These are phyloP conservation scores for Himalopsyche phryganea DNA, from an alignment of 1,140 invertebrate species.

Conservation along the genomic window DNA sequence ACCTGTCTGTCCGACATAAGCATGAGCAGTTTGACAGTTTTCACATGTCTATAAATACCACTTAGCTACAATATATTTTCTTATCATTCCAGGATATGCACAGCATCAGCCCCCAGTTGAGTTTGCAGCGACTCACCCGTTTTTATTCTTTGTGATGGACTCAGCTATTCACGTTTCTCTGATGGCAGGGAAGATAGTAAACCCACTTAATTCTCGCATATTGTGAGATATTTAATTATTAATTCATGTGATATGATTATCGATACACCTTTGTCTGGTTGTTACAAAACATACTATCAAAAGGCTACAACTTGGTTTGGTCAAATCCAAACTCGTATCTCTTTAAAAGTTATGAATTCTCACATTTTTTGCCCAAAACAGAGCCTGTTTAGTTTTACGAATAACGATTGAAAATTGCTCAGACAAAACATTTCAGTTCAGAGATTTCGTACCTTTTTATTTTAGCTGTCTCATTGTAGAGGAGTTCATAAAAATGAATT, in stretches of 20 bases:
- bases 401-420: too few species aligned
- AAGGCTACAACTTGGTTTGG: not conserved
- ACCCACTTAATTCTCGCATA: conserved; percentile 75
- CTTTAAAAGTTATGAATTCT: not conserved
- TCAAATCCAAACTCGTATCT: not conserved
- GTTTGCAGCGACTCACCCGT: conserved; percentile 73
- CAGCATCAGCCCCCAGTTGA: conserved; percentile 55
- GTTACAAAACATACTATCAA: not conserved
- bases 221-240: conserved; percentile 36
- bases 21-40: too few species aligned
- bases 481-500: too few species aligned
- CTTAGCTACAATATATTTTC: too few species aligned
- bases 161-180: conserved; percentile 69
- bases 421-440: too few species aligned
- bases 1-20: too few species aligned
- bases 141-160: conserved; percentile 79
- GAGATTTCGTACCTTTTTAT: too few species aligned
- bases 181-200: conserved; percentile 75
- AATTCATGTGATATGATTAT: too few species aligned
- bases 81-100: conserved; percentile 43
- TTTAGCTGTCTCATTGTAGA: too few species aligned
- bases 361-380: too few species aligned
- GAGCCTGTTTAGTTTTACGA: too few species aligned
- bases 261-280: not conserved
- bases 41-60: too few species aligned